phyloP scores from a whole-genome alignment of 2,888 invertebrate genomes.

The Dugesia japonica region DNA sequence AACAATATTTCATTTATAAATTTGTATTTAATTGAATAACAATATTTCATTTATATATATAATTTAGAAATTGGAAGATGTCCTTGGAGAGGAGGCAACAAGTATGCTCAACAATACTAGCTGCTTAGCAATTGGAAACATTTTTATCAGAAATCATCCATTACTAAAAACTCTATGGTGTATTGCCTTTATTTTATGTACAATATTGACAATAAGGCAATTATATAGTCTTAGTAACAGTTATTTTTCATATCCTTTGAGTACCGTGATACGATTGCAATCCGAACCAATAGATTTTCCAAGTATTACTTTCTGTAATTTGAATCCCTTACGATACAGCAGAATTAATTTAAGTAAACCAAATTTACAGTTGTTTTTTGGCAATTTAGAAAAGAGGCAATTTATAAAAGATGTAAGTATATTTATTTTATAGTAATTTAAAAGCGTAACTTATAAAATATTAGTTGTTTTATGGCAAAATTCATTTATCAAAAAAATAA shows the following conservation, averaged over 20 bases:
- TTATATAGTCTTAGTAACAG: constrained; percentile 33
- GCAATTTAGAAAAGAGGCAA: constrained; percentile 36
- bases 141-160: constrained; percentile 30
- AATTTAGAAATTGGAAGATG: constrained; percentile 20
- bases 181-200: constrained; percentile 31
- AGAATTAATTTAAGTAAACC: constrained; percentile 33
- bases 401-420: constrained; percentile 29
- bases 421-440: too few species aligned
- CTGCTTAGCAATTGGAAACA: constrained; percentile 30
- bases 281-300: constrained; percentile 36
- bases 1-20: too few species aligned
- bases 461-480: too few species aligned
- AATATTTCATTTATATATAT: neutral
- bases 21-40: too few species aligned
- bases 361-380: constrained; percentile 36
- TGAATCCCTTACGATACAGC: constrained; percentile 36
- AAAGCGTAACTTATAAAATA: too few species aligned
- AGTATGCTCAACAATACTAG: constrained; percentile 30
- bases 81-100: neutral
- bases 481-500: too few species aligned
- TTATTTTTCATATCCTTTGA: constrained; percentile 36
- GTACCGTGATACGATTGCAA: constrained; percentile 36
- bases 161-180: constrained; percentile 32
- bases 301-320: constrained; percentile 36
- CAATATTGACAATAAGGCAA: constrained; percentile 32